These are phyloP conservation scores for Esperia sulphurella DNA, from an alignment of 2,888 invertebrate species.

Conservation along the genomic window DNA sequence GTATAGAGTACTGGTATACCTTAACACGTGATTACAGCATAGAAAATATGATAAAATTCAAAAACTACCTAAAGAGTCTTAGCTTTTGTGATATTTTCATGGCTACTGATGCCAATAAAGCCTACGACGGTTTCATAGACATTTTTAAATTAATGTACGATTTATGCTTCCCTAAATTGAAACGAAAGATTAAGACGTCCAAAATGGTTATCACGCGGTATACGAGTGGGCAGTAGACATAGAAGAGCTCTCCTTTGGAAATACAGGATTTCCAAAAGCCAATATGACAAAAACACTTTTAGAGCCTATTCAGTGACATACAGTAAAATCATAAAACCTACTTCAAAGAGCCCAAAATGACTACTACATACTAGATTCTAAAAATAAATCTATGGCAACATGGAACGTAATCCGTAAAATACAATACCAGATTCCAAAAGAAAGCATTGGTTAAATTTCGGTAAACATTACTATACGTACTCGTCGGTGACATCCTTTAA, in stretches of 20 bases:
- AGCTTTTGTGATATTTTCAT: slow-evolving; percentile 2
- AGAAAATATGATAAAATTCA: slow-evolving; percentile 1
- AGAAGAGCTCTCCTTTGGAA: background rate
- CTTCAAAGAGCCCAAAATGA: background rate
- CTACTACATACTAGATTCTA: background rate
- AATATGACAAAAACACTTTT: background rate
- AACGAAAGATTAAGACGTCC: too few relatives aligned
- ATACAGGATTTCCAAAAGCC: background rate
- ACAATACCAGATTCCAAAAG: background rate
- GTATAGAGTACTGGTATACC: background rate
- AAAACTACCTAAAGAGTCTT: background rate
- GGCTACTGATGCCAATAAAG: background rate
- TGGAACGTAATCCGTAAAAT: too few relatives aligned
- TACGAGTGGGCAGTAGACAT: too few relatives aligned
- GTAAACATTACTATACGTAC: too few relatives aligned
- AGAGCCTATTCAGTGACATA: background rate
- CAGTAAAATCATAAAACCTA: too few relatives aligned
- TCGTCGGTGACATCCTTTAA: too few relatives aligned
- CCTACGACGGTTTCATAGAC: slow-evolving; percentile 1
- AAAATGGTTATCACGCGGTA: too few relatives aligned
- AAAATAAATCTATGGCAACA: background rate
- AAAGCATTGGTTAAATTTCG: background rate
- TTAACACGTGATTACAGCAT: slow-evolving; percentile 1
- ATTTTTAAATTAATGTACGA: too few relatives aligned
- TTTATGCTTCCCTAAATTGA: too few relatives aligned